These are phyloP conservation scores for Urosaurus nigricauda DNA, from an alignment of 2,797 vertebrate species.

Conservation along the genomic window DNA sequence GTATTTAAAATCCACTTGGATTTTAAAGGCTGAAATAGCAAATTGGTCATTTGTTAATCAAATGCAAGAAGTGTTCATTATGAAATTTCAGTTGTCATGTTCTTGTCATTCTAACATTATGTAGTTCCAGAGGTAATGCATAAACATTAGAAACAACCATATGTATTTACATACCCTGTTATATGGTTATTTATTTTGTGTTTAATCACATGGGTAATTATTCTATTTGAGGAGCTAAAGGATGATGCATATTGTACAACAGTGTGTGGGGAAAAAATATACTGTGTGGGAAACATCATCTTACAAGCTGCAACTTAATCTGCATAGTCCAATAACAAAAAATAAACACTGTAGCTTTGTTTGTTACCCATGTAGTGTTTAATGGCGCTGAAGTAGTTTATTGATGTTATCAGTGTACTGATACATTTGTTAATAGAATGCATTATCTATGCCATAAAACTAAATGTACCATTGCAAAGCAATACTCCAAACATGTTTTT, in stretches of 20 bases:
- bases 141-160: background rate
- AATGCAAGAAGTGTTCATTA: background rate
- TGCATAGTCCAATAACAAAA: constrained; percentile 56
- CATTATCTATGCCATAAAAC: constrained; percentile 78
- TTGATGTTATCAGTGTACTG: constrained; percentile 70
- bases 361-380: constrained; percentile 62
- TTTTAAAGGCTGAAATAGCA: background rate
- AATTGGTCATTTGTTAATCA: constrained; percentile 14
- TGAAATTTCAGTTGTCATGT: background rate
- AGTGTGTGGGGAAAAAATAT: constrained; percentile 27
- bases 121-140: accelerated
- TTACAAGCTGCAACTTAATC: constrained; percentile 66
- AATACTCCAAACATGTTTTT: constrained; percentile 68
- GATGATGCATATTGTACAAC: constrained; percentile 47
- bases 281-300: constrained; percentile 26
- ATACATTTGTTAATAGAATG: constrained; percentile 79
- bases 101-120: background rate
- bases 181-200: background rate
- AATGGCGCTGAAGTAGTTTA: constrained; percentile 74
- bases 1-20: background rate
- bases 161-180: background rate
- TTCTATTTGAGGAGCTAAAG: constrained; percentile 24
- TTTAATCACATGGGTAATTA: background rate
- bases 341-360: constrained; percentile 46
- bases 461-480: constrained; percentile 78